phyloP scores from a whole-genome alignment of 92 coral and sea anemone species.

The Epizoanthus ramosus region DNA sequence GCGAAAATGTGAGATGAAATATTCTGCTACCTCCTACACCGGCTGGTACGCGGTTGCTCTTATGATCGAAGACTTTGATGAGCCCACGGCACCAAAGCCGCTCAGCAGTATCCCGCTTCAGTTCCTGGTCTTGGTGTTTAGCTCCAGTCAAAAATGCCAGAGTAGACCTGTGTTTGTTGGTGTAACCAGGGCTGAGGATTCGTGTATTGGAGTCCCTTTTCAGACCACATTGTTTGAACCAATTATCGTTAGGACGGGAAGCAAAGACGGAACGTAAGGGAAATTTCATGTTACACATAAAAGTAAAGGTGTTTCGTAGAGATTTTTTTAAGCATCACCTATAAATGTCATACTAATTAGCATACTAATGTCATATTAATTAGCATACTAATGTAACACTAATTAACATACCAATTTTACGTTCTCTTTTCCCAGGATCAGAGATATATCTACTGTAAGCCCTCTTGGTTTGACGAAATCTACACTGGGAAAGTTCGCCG shows the following conservation, averaged over 20 bases:
- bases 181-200: constrained; percentile 67
- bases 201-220: constrained; percentile 78
- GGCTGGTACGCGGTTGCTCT: constrained; percentile 77
- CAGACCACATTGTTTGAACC: constrained; percentile 64
- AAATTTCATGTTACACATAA: no score
- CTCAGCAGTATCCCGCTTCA: constrained; percentile 79
- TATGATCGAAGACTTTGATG: constrained; percentile 76
- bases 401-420: not conserved
- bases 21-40: constrained; percentile 36
- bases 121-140: constrained; percentile 65
- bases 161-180: constrained; percentile 69
- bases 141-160: constrained; percentile 54
- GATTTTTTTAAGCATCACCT: no score
- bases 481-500: constrained; percentile 61
- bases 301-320: no score
- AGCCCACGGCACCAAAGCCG: constrained; percentile 55
- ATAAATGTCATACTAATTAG: no score
- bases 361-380: no score
- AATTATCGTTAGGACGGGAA: constrained; percentile 69
- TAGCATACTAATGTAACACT: no score
- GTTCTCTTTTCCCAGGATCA: constrained; percentile 43
- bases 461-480: constrained; percentile 80
- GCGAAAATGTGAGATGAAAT: constrained; percentile 64
- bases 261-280: constrained; percentile 58
- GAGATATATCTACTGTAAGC: constrained; percentile 67